These are phyloP conservation scores for Drosophila rellima DNA, from an alignment of 2,888 invertebrate species.

Conservation along the genomic window DNA sequence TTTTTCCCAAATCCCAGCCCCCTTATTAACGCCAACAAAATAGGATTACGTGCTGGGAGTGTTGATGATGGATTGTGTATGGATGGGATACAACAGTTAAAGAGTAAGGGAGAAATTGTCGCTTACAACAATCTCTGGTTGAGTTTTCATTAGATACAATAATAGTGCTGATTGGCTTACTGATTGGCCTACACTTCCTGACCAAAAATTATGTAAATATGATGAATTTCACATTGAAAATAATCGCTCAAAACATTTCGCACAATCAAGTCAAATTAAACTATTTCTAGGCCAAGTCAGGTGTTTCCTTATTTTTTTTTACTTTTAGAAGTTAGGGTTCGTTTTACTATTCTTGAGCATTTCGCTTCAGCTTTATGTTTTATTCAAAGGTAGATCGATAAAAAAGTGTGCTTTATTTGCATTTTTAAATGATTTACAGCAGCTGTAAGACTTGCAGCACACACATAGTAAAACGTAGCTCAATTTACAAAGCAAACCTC, in stretches of 20 bases:
- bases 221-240: conserved; percentile 63
- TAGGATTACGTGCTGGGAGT: conserved; percentile 65
- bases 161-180: conserved; percentile 71
- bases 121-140: conserved; percentile 45
- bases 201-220: conserved; percentile 72
- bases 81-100: not conserved
- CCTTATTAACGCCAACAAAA: conserved; percentile 64
- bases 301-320: conserved; percentile 5
- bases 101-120: not conserved
- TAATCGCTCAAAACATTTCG: conserved; percentile 37
- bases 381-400: conserved; percentile 46
- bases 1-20: conserved; percentile 37
- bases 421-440: conserved; percentile 60
- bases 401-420: conserved; percentile 48
- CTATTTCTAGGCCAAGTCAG: conserved; percentile 31
- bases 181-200: conserved; percentile 61
- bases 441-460: not conserved
- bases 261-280: conserved; percentile 50
- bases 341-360: conserved; percentile 33
- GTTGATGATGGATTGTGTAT: conserved; percentile 38
- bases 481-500: not conserved
- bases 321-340: conserved; percentile 56
- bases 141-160: conserved; percentile 72
- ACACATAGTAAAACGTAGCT: conserved; percentile 12
- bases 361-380: conserved; percentile 41